phyloP scores from a whole-genome alignment of 2,888 invertebrate genomes.

The Sarcophaga subvicina region DNA sequence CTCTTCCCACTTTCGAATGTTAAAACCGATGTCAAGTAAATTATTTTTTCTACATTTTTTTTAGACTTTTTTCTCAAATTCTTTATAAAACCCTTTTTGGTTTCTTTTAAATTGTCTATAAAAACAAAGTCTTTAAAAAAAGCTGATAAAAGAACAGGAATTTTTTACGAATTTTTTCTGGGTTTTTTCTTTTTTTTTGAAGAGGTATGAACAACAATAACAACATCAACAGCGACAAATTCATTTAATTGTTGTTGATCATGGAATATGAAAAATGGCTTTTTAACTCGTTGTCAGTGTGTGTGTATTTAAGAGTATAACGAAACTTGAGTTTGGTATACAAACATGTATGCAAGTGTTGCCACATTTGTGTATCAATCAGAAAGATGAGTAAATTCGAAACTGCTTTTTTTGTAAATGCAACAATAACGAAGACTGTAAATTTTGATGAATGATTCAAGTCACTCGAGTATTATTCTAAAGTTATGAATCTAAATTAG shows the following conservation, averaged over 20 bases:
- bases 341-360: background rate
- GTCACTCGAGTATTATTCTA: no score
- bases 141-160: background rate
- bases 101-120: background rate
- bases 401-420: no score
- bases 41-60: background rate
- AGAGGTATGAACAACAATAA: conserved; percentile 17
- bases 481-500: no score
- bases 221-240: conserved; percentile 58
- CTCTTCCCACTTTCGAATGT: background rate
- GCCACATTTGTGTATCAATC: no score
- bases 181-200: conserved; percentile 13
- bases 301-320: background rate
- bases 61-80: background rate
- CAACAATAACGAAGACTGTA: no score
- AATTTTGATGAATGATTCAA: no score
- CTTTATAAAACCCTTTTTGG: background rate
- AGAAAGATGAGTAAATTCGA: no score
- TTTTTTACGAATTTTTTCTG: conserved; percentile 6
- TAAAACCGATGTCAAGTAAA: background rate
- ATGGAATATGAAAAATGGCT: conserved; percentile 72
- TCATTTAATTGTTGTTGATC: conserved; percentile 76
- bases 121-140: background rate
- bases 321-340: background rate
- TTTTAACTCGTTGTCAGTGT: conserved; percentile 44